Evolutionary conservation across 1,140 invertebrate species (phyloP).

Genomic region (Drosophila mayri): DNA sequence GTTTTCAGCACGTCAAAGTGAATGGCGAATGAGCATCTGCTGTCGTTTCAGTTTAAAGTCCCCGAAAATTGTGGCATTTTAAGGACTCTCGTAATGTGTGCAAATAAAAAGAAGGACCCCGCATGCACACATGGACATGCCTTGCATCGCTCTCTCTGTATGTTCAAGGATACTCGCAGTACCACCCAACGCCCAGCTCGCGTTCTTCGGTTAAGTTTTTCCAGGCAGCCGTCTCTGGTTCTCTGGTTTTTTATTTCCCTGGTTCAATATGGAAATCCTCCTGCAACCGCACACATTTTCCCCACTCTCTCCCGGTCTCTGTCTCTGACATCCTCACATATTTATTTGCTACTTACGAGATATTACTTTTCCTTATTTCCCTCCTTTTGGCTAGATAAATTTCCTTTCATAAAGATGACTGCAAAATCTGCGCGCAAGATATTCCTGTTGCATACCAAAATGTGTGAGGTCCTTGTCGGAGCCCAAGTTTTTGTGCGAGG

Average conservation of each 20-base stretch:
- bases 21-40: conserved; percentile 40
- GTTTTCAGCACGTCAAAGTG: conserved; percentile 15
- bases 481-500: conserved; percentile 19
- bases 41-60: conserved; percentile 42
- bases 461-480: neutral
- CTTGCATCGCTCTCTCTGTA: conserved; percentile 4
- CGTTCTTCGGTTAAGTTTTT: conserved; percentile 24
- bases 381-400: conserved; percentile 40
- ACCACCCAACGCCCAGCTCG: conserved; percentile 17
- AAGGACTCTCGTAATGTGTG: conserved; percentile 39
- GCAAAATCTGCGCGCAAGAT: conserved; percentile 27
- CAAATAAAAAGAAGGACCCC: conserved; percentile 24
- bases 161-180: conserved; percentile 5
- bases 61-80: conserved; percentile 39
- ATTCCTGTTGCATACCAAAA: conserved; percentile 40
- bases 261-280: conserved; percentile 42
- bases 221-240: conserved; percentile 15
- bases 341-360: conserved; percentile 66
- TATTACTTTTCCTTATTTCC: conserved; percentile 38
- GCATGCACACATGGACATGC: conserved; percentile 4
- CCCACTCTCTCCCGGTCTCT: neutral
- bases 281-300: conserved; percentile 10
- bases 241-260: conserved; percentile 11
- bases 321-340: conserved; percentile 32
- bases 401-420: conserved; percentile 35